A percentile compares a stretch with the other conserved stretches of the same genome.
phyloP scores from a whole-genome alignment of 2,113 vertebrate genomes.

The Pedetes capensis region DNA sequence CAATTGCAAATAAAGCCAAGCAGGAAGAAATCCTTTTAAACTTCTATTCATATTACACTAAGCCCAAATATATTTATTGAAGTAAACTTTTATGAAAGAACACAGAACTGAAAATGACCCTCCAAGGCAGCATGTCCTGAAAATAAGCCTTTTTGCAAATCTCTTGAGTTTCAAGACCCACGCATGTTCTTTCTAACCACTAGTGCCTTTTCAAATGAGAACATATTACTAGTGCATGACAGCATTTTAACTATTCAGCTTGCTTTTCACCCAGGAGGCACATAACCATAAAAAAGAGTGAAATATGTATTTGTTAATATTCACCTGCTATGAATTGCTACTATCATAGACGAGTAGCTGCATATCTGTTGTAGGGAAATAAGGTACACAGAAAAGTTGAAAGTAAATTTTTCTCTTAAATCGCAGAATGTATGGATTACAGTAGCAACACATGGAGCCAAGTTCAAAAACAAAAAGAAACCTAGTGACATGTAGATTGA shows the following conservation, averaged over 20 bases:
- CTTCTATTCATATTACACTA: not conserved
- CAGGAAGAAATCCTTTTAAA: not conserved
- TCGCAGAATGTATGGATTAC: not conserved
- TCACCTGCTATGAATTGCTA: not conserved
- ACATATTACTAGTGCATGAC: not conserved
- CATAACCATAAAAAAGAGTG: not conserved
- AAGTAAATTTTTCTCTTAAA: not conserved
- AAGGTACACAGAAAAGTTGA: not conserved
- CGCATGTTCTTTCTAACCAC: not conserved
- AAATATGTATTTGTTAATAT: not conserved
- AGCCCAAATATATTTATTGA: not conserved
- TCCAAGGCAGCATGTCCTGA: not conserved
- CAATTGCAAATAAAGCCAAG: not conserved
- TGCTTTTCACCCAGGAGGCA: constrained; percentile 3
- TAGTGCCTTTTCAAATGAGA: not conserved
- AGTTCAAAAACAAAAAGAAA: not conserved
- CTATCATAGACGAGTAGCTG: not conserved
- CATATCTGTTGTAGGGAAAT: not conserved
- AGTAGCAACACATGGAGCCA: not conserved
- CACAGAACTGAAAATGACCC: not conserved
- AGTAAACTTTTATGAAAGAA: constrained; percentile 41
- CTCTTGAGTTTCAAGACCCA: constrained; percentile 3
- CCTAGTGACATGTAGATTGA: not conserved
- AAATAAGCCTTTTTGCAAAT: not conserved
- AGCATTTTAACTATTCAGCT: not conserved